phyloP scores from a whole-genome alignment of 2,113 vertebrate species.

The Narcine bancroftii region DNA sequence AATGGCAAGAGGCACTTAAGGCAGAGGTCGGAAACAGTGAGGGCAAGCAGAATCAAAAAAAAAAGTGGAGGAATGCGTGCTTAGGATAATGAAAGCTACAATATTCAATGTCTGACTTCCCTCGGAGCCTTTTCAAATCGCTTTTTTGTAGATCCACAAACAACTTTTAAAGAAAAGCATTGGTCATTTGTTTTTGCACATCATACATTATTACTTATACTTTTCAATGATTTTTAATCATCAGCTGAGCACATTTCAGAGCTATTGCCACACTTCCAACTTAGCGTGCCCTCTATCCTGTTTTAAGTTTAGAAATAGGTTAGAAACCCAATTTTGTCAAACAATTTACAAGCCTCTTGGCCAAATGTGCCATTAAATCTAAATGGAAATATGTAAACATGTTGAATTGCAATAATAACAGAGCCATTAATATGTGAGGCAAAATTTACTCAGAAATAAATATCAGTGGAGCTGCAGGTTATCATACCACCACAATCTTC shows the following conservation, averaged over 20 bases:
- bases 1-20: too few relatives aligned
- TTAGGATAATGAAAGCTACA: too few relatives aligned
- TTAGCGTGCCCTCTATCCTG: slow-evolving; percentile 5
- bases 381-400: slow-evolving; percentile 27
- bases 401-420: slow-evolving; percentile 32
- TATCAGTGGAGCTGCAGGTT: slow-evolving; percentile 1
- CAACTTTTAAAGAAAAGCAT: background rate
- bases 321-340: background rate
- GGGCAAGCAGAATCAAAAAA: background rate
- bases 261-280: background rate
- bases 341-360: slow-evolving; percentile 21
- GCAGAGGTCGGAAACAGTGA: background rate
- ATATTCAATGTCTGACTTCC: background rate
- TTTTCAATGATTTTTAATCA: slow-evolving; percentile 23
- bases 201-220: background rate
- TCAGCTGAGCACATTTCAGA: background rate
- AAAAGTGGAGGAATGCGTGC: background rate
- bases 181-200: background rate
- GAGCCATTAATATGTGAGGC: slow-evolving; percentile 1
- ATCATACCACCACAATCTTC: background rate
- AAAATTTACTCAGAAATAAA: slow-evolving; percentile 7
- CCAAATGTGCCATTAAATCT: slow-evolving; percentile 23
- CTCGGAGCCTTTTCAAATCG: background rate
- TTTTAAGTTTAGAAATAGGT: background rate
- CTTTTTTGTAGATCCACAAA: background rate